Conservation (phyloP, 2,888 invertebrate species). For the Tetanocera ferruginea region DNA sequence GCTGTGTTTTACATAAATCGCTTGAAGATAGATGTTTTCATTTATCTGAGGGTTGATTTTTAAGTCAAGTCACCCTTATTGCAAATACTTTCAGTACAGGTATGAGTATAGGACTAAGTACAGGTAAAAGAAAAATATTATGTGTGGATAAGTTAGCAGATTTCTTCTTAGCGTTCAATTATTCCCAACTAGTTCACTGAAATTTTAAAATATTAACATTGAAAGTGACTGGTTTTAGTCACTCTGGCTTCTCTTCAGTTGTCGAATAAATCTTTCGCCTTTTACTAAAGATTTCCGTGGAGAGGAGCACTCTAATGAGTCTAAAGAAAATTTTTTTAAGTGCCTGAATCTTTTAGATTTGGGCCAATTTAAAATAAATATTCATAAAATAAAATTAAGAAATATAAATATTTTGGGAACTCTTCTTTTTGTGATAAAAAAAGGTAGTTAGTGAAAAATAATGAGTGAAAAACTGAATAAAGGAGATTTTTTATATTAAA, state of each 20-base stretch:
- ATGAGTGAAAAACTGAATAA: not conserved
- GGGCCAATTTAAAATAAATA: not conserved
- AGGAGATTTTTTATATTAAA: not conserved
- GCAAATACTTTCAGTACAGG: too few relatives aligned
- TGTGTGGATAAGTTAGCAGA: too few relatives aligned
- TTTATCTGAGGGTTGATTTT: too few relatives aligned
- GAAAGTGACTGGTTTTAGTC: not conserved
- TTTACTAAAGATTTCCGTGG: conserved; percentile 55
- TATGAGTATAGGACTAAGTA: too few relatives aligned
- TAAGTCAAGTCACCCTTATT: too few relatives aligned
- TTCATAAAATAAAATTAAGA: not conserved
- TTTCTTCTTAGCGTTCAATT: not conserved
- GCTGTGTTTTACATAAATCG: too few relatives aligned
- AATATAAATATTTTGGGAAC: not conserved
- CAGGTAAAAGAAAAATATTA: too few relatives aligned
- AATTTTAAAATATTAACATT: not conserved
- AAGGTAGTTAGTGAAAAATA: not conserved
- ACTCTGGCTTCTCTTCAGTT: conserved; percentile 54
- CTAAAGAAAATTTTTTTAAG: conserved; percentile 42
- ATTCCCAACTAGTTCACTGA: not conserved
- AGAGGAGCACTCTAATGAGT: conserved; percentile 54
- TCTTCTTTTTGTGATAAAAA: not conserved
- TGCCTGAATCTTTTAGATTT: not conserved
- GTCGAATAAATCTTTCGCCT: conserved; percentile 55
- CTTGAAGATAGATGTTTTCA: too few relatives aligned